Evolutionary conservation across 2,113 vertebrate genomes (phyloP), one percentile per base, ranked within the genome.

Genomic region (Hemibates koningsi): DNA sequence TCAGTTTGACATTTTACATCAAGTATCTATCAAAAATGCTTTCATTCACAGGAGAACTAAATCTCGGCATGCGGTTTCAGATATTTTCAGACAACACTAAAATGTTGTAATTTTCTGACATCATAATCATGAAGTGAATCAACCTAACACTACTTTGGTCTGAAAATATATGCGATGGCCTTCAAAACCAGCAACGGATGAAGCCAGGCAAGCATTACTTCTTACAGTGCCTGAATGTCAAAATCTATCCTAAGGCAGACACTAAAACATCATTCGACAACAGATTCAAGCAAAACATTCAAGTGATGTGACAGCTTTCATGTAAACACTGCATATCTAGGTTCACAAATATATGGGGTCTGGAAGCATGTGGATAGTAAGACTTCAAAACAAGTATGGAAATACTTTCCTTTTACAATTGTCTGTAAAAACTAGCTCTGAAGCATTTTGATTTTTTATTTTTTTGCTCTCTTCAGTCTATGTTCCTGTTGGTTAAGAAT

Each of bases 281-380:
- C 24, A 84, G 29, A 89, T 80, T 86, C 45, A 79, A 84, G 52
- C 53, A 83, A 91, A 78, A 91, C 53, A 84, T 81, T 86, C 80
- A 88, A 87, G 36, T 73, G 76, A 89, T 89, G 57, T 48, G n/a
- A 68, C 27, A 32, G 57, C 38, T 89, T 63, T 88, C 45, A 81
- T 85, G 84, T 63, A 73, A 71, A 89, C 52, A 85, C 86, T 93
- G 83, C 87, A 88, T 83, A 86, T 90, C 85, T 85, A 84, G 48
- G 73, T 83, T 90, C 32, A 87, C 79, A 82, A 59, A 29, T 59
- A 80, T 45, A 81, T 19, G 45, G 82, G 8, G 56, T 87, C 76
- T 93, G 93, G 95, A 95, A 95, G 94, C 91, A 91, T 91, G 54
- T 54, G 3, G 91, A 95, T 84, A 36, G 32, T 63, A 63, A 43